A percentile compares a stretch with the other conserved stretches of the same genome.
Evolutionary conservation across 2,797 vertebrate genomes (phyloP).

Genomic region (Manis javanica): DNA sequence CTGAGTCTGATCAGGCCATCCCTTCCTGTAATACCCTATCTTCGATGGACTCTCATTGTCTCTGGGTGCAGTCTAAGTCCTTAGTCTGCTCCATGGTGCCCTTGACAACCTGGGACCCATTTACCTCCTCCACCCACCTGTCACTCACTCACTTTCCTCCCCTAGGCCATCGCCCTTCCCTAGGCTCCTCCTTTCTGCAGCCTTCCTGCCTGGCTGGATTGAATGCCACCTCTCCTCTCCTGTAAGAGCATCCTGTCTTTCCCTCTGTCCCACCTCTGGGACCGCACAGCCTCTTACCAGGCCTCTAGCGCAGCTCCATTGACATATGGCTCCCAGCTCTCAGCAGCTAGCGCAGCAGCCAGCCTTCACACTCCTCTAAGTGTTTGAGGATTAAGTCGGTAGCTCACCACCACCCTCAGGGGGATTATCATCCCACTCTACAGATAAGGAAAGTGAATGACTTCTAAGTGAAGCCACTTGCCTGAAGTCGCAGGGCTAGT

Average conservation of each 20-base stretch:
- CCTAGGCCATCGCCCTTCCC: rapidly evolving
- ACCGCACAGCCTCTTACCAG: neutral
- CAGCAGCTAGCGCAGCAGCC: neutral
- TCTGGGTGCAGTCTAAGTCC: neutral
- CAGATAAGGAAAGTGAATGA: neutral
- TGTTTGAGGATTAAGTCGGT: neutral
- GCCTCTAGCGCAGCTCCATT: too few species aligned
- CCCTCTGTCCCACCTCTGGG: neutral
- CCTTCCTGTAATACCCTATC: neutral
- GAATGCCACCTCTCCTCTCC: neutral
- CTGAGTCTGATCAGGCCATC: neutral
- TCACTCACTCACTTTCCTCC: neutral
- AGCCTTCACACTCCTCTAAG: too few species aligned
- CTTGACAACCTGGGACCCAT: neutral
- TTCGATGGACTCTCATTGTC: neutral
- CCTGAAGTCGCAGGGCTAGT: too few species aligned
- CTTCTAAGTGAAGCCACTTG: neutral
- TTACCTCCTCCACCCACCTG: neutral
- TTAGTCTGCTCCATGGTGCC: neutral
- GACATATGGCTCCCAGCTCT: rapidly evolving
- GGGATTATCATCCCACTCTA: neutral
- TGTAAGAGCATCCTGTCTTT: neutral
- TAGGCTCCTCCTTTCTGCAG: neutral
- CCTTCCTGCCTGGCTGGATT: neutral
- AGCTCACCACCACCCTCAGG: neutral